phyloP scores from a whole-genome alignment of 2,797 vertebrate species.

The Leptatherina wallacei region DNA sequence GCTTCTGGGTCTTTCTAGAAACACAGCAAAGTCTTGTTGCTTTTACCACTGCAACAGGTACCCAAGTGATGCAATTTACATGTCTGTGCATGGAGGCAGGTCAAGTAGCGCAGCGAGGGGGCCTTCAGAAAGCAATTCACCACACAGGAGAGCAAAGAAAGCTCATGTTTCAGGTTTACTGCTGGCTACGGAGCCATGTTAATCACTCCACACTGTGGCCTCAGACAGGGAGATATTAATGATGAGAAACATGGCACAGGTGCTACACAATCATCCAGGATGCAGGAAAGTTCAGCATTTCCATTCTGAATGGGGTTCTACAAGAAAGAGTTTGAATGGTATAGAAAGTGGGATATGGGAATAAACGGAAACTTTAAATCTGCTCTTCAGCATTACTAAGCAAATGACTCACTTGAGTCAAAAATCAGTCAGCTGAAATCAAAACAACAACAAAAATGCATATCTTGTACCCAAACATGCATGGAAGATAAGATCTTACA shows the following conservation, averaged over 20 bases:
- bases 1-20: slow-evolving; percentile 5
- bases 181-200: slow-evolving; percentile 27
- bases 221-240: slow-evolving; percentile 32
- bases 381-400: not conserved
- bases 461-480: not conserved
- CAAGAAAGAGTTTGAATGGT: not conserved
- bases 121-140: slow-evolving; percentile 11
- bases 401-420: not conserved
- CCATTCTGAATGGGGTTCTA: not conserved
- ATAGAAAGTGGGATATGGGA: not conserved
- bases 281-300: slow-evolving; percentile 11
- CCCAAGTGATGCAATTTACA: not conserved
- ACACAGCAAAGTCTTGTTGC: not conserved
- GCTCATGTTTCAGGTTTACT: slow-evolving; percentile 65
- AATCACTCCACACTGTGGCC: slow-evolving; percentile 36
- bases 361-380: not conserved
- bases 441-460: not conserved
- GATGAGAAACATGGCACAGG: slow-evolving; percentile 40
- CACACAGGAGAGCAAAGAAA: slow-evolving; percentile 26
- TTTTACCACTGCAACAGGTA: slow-evolving; percentile 19
- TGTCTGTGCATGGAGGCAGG: not conserved
- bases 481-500: slow-evolving; percentile 20
- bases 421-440: not conserved
- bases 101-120: slow-evolving; percentile 35
- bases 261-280: slow-evolving; percentile 20